Evolutionary conservation across 1,140 invertebrate genomes (phyloP).

Genomic region (Neodiprion virginianus): DNA sequence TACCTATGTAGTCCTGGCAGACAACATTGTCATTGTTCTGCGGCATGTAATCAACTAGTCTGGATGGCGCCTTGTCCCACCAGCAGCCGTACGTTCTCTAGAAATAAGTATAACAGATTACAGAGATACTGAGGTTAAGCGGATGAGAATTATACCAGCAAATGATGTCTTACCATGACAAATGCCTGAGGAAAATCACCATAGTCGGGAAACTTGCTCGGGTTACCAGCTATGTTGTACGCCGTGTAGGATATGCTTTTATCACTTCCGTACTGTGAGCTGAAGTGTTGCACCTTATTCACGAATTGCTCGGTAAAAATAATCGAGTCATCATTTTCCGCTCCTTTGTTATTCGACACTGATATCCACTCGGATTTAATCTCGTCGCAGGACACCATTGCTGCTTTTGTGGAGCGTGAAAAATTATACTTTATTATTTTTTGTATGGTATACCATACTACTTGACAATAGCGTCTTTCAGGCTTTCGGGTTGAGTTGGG

Average conservation of each 20-base stretch:
- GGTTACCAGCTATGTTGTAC: constrained; percentile 82
- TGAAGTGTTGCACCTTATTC: constrained; percentile 78
- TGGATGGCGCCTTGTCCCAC: constrained; percentile 83
- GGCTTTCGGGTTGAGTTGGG: no score
- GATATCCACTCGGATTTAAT: neutral
- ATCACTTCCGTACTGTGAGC: constrained; percentile 89
- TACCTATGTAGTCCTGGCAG: constrained; percentile 89
- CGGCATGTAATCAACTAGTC: constrained; percentile 73
- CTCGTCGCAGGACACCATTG: constrained; percentile 45
- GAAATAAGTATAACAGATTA: constrained; percentile 29
- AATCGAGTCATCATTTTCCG: constrained; percentile 34
- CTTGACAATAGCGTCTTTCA: no score
- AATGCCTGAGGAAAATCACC: constrained; percentile 90
- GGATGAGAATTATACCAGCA: constrained; percentile 16
- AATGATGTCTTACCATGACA: constrained; percentile 75
- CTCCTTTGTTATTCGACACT: constrained; percentile 20
- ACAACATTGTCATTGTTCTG: constrained; percentile 72
- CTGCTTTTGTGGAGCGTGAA: neutral
- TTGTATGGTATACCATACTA: no score
- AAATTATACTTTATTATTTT: no score
- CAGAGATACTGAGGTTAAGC: constrained; percentile 16
- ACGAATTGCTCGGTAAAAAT: constrained; percentile 71
- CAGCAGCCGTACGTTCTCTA: constrained; percentile 90
- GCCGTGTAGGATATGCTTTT: constrained; percentile 88
- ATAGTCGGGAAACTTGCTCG: constrained; percentile 84